A percentile compares a stretch with the other conserved stretches of the same genome.
Evolutionary conservation across 1,140 invertebrate species (phyloP).

Genomic region (Zaprionus vittiger): DNA sequence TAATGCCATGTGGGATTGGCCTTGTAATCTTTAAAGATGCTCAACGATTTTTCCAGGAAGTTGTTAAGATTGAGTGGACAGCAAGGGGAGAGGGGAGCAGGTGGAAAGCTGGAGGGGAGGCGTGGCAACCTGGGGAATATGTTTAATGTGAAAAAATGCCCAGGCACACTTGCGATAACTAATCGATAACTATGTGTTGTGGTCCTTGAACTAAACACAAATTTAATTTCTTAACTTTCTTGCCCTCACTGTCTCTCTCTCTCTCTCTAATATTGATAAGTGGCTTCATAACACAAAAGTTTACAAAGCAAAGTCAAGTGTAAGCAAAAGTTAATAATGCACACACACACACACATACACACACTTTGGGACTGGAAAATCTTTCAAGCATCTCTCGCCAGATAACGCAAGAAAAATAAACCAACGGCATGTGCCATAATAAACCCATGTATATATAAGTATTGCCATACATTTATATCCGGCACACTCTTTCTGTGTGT

Average conservation of each 20-base stretch:
- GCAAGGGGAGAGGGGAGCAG: background rate
- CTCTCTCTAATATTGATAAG: slow-evolving; percentile 39
- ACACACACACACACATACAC: slow-evolving; percentile 21
- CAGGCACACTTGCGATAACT: background rate
- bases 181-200: slow-evolving; percentile 1
- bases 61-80: background rate
- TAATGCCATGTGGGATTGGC: background rate
- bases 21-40: slow-evolving; percentile 6
- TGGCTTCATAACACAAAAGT: slow-evolving; percentile 61
- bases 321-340: slow-evolving; percentile 68
- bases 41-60: background rate
- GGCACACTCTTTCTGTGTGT: slow-evolving; percentile 20
- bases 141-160: background rate
- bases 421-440: slow-evolving; percentile 23
- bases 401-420: slow-evolving; percentile 27
- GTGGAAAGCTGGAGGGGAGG: background rate
- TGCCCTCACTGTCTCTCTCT: background rate
- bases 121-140: background rate
- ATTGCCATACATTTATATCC: slow-evolving; percentile 4
- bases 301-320: slow-evolving; percentile 60
- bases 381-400: slow-evolving; percentile 4
- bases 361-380: slow-evolving; percentile 9
- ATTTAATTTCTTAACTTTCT: background rate
- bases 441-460: slow-evolving; percentile 4
- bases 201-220: background rate